These are phyloP conservation scores for Drosophila grimshawi DNA, from an alignment of 1,140 invertebrate genomes.

Conservation along the genomic window DNA sequence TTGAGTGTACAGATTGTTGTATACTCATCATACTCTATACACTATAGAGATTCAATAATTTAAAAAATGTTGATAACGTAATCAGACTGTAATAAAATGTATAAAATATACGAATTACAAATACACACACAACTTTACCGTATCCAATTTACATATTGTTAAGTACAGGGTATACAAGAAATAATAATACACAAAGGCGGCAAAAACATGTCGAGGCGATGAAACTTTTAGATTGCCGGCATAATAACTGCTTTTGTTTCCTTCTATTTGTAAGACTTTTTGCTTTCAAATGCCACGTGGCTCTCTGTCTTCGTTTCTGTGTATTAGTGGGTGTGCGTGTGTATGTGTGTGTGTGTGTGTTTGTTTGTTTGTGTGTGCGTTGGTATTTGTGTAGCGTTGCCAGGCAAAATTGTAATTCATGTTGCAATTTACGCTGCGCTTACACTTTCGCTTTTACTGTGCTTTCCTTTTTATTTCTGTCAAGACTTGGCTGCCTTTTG, in stretches of 20 bases:
- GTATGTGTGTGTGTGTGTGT: not conserved
- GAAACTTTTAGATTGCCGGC: constrained; percentile 31
- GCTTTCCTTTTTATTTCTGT: constrained; percentile 15
- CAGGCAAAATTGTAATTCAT: constrained; percentile 66
- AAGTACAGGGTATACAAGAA: constrained; percentile 20
- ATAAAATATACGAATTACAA: too few relatives aligned
- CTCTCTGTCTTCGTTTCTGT: not conserved
- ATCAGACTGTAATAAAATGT: too few relatives aligned
- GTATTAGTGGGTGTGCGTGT: not conserved
- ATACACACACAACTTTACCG: not conserved
- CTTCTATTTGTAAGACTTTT: constrained; percentile 29
- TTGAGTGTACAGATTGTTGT: too few relatives aligned
- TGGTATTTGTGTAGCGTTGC: constrained; percentile 17
- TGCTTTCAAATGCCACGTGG: constrained; percentile 20
- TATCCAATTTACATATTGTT: not conserved
- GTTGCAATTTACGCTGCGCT: constrained; percentile 73
- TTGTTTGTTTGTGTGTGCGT: not conserved
- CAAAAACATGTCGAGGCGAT: constrained; percentile 15
- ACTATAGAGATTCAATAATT: too few relatives aligned
- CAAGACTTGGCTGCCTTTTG: constrained; percentile 24
- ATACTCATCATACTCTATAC: too few relatives aligned
- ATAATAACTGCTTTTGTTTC: constrained; percentile 41
- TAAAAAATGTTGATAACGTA: too few relatives aligned
- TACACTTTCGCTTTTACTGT: constrained; percentile 55
- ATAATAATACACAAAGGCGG: constrained; percentile 19